Evolutionary conservation across 2,113 vertebrate genomes (phyloP), one percentile per base, ranked within the genome.

Genomic region (Rhinoderma darwinii): DNA sequence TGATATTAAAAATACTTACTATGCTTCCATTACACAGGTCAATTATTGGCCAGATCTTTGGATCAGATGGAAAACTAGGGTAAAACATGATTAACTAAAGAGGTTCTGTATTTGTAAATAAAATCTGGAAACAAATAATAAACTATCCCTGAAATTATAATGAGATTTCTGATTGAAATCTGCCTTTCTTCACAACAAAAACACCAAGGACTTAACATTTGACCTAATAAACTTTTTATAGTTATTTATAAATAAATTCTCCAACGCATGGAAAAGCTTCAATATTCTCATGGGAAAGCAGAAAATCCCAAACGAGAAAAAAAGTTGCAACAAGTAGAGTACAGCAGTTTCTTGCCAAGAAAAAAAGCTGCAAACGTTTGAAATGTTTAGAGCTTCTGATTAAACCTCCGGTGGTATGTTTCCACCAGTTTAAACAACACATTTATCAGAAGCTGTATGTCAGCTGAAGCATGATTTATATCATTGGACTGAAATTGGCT

Each of bases 381-480:
- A 93, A 92, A 92, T 90, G 83, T 90, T 93, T 92, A 90, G 80
- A 88, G 78, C 89, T 92, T 92, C 91, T 92, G 91, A 93, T 92
- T 92, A 93, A 94, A 93, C 74, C 87, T 92, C 91, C 91, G 90
- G 86, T 91, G 83, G 80, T 89, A 88, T 89, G 79, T 92, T 93
- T 93, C 91, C 89, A 86, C 85, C 72, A 81, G 66, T 81, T 92
- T 91, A 92, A 88, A 93, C 91, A 92, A 93, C 92, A 90, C 89
- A 92, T 93, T 93, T 93, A 90, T 89, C 91, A 92, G 91, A 91
- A 94, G 89, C 86, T 90, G 89, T 80, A 88, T 92, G 88, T 91
- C 92, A 92, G 88, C 86, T 90, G 83, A 84, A 91, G 77, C 88
- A 91, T 92, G 92, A 94, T 91, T 92, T 93, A 93, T 94, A 89